A percentile compares a stretch with the other conserved stretches of the same genome.
Conservation (phyloP, 2,113 vertebrate genomes). For the Pelecanus crispus region DNA sequence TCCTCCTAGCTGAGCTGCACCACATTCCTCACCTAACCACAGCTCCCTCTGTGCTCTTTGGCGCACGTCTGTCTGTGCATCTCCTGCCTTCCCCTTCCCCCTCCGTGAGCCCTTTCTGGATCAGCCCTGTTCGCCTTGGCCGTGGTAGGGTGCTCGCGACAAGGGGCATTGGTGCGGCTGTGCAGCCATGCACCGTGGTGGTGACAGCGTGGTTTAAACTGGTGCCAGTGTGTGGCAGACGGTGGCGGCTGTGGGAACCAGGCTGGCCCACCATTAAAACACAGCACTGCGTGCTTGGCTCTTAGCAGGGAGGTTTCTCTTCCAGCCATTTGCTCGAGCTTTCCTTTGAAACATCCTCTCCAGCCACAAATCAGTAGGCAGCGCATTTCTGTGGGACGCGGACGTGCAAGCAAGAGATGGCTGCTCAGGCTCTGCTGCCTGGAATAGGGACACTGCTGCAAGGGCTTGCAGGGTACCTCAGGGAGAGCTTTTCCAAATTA, state of each 20-base stretch:
- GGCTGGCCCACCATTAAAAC: neutral
- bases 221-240: neutral
- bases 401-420: neutral
- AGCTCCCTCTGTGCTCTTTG: neutral
- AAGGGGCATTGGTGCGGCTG: neutral
- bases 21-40: neutral
- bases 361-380: slow-evolving; percentile 25
- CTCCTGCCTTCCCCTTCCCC: neutral
- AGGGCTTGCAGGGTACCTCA: neutral
- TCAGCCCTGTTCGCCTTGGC: neutral
- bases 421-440: neutral
- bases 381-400: neutral
- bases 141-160: neutral
- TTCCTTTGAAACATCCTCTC: neutral
- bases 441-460: neutral
- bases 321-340: neutral
- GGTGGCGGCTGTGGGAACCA: neutral
- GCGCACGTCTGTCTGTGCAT: neutral
- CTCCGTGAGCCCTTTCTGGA: neutral
- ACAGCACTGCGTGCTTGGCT: neutral
- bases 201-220: rapidly evolving
- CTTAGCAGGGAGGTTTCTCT: neutral
- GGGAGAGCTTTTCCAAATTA: neutral
- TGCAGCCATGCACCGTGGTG: rapidly evolving
- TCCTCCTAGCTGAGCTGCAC: neutral